phyloP scores from a whole-genome alignment of 1,140 invertebrate genomes.

The Papilio polyxenes region DNA sequence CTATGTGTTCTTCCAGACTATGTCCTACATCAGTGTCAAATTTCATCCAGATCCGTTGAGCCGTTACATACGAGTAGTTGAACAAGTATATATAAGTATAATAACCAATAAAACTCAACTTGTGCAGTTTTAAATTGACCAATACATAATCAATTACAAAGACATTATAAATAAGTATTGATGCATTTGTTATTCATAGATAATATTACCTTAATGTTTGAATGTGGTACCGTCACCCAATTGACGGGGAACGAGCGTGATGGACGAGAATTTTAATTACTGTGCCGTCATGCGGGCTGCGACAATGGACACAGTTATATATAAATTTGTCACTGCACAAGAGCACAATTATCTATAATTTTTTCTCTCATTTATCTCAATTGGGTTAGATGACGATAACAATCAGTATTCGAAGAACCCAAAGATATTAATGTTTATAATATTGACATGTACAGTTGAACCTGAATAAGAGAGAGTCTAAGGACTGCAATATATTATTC shows the following conservation, averaged over 20 bases:
- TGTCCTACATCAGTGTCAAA: too few relatives aligned
- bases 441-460: neutral
- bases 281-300: constrained; percentile 36
- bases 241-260: constrained; percentile 7
- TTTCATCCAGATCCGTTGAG: too few relatives aligned
- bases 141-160: neutral
- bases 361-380: neutral
- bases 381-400: neutral
- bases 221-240: constrained; percentile 22
- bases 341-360: constrained; percentile 5
- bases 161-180: neutral
- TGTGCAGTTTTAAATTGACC: neutral
- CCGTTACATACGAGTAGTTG: too few relatives aligned
- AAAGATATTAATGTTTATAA: neutral
- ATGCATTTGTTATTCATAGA: constrained; percentile 2
- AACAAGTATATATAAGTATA: too few relatives aligned
- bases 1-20: too few relatives aligned
- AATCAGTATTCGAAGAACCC: neutral
- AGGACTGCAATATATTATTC: too few relatives aligned
- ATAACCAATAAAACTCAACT: too few relatives aligned
- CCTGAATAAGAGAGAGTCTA: too few relatives aligned
- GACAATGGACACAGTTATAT: constrained; percentile 32
- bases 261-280: constrained; percentile 31
- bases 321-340: constrained; percentile 20
- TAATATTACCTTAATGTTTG: neutral